Conservation (phyloP, 2,113 vertebrate species). For the Dolichotis patagonum region DNA sequence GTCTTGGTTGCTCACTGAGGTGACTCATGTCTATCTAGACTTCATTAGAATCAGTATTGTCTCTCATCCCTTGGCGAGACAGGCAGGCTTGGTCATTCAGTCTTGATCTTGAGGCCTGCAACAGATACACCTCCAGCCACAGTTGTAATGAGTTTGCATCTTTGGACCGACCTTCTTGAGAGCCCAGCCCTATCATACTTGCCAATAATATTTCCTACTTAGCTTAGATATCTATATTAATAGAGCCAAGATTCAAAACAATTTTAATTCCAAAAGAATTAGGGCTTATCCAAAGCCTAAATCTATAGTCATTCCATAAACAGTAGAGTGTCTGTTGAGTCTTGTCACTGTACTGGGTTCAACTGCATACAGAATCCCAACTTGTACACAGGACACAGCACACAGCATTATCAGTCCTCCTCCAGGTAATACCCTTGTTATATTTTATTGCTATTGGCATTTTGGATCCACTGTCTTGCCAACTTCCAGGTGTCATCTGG, state of each 20-base stretch:
- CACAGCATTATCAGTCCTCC: neutral
- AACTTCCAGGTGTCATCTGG: neutral
- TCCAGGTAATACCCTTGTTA: neutral
- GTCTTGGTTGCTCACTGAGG: neutral
- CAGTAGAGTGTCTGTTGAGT: rapidly evolving
- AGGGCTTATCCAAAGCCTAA: neutral
- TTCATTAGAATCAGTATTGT: neutral
- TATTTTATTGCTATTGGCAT: neutral
- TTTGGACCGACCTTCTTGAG: neutral
- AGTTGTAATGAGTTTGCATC: neutral
- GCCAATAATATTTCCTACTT: neutral
- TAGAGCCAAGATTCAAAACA: neutral
- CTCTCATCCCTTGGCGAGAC: neutral
- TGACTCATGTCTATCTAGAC: neutral
- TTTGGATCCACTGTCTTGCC: neutral
- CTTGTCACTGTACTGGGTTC: rapidly evolving
- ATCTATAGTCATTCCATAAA: neutral
- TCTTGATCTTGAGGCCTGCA: neutral
- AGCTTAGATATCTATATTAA: neutral
- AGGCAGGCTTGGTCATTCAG: neutral
- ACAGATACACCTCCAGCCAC: neutral
- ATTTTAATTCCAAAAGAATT: neutral
- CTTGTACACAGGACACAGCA: rapidly evolving
- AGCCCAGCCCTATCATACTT: neutral
- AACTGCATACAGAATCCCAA: neutral